Base-by-base conservation (phyloP, 2,888 invertebrate species). In the Muscina levida region DNA sequence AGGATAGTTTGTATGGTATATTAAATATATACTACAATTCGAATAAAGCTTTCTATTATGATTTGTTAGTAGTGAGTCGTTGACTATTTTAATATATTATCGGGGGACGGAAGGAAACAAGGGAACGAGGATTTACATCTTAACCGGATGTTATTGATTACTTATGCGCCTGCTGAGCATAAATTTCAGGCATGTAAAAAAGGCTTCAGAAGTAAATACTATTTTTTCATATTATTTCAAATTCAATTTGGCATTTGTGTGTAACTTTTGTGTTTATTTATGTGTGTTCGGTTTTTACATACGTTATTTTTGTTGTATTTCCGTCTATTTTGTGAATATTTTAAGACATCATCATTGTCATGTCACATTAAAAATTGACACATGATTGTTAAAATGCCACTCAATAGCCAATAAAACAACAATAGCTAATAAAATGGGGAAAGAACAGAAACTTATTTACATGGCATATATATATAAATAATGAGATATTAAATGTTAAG, bases 201-300 rank as follows among this genome's bases (percentile, higher is more conserved):
- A 57, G 26, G 1, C 3, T 24, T n/a, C 13, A 13, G 2, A 42
- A 62, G 19, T 37, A 13, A 62, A 62, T 37, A 26, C 42, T 3
- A 11, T 59, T 17, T 71, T 79, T 71, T 72, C 62, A 68, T 68
- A 77, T 79, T 31, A 70, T 79, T 71, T 72, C 68, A 72, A 73
- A 77, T 74, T 37, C 74, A 72, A 67, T 75, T 79, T 67, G 74
- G 59, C 59, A 71, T 74, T 70, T 74, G 57, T 67, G 3, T 53
- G 53, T 53, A 48, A 56, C n/a, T 46, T 65, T 78, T 51, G 31
- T 72, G 6, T 57, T 57, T n/a, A 10, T 57, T 51, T 2, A 8
- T 19, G 3, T 22, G 15, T 8, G 15, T 53, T 22, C 17, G 42
- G 13, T 26, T 65, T 22, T 24, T 65, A 46, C 26, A 42, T 65